Percentiles rank a stretch among this genome's conserved stretches.
phyloP scores from a whole-genome alignment of 2,797 vertebrate species.

The Tauraco hartlaubi region DNA sequence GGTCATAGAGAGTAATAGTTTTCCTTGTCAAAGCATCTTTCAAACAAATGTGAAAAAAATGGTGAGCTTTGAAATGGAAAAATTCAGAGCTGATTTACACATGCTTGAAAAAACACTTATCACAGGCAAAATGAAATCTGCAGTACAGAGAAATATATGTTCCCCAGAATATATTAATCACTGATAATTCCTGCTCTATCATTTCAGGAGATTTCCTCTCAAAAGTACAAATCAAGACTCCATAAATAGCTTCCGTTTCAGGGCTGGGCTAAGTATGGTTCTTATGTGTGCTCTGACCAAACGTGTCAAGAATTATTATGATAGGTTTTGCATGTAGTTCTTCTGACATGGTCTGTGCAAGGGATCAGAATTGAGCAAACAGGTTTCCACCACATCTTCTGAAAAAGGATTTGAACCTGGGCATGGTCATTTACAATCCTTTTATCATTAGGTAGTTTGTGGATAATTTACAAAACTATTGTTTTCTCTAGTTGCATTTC shows the following conservation, averaged over 20 bases:
- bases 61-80: slow-evolving; percentile 31
- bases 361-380: background rate
- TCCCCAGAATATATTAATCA: background rate
- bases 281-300: background rate
- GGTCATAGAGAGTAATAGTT: slow-evolving; percentile 53
- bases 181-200: background rate
- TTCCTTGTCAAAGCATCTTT: slow-evolving; percentile 40
- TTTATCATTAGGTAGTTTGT: background rate
- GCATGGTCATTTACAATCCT: background rate
- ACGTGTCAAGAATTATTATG: fast-evolving
- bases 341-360: background rate
- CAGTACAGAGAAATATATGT: background rate
- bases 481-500: background rate
- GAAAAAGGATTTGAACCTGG: background rate
- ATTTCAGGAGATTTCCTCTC: background rate
- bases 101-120: background rate
- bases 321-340: background rate
- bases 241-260: background rate
- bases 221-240: background rate
- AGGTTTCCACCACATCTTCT: background rate
- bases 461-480: background rate
- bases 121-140: background rate
- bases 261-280: background rate
- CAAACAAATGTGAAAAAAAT: slow-evolving; percentile 28
- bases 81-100: slow-evolving; percentile 11